Percentiles rank a stretch among this genome's conserved stretches.
These are phyloP conservation scores for Alcedo atthis DNA, from an alignment of 2,797 vertebrate species.

Conservation along the genomic window DNA sequence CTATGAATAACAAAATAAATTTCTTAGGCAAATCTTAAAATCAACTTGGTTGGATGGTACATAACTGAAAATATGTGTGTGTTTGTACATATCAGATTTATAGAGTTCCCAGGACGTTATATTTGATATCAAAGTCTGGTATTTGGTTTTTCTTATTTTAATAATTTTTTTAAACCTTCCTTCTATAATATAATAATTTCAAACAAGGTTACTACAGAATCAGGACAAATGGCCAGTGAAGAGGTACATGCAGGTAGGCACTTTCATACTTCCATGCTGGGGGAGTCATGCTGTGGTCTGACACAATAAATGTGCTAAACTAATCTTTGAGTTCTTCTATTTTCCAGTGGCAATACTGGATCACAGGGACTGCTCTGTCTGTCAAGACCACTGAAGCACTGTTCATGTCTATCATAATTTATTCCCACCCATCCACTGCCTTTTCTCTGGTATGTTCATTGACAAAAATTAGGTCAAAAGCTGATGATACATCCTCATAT, in stretches of 20 bases:
- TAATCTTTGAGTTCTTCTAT: background rate
- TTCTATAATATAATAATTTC: background rate
- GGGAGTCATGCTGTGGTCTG: background rate
- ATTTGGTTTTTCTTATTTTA: background rate
- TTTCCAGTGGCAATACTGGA: background rate
- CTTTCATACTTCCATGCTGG: background rate
- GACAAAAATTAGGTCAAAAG: background rate
- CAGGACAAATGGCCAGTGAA: background rate
- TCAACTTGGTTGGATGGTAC: background rate
- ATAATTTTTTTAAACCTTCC: background rate
- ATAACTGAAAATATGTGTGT: background rate
- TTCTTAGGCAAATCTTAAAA: background rate
- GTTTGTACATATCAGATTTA: background rate
- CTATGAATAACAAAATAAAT: background rate
- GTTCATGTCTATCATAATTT: background rate
- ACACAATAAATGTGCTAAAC: background rate
- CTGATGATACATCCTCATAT: background rate
- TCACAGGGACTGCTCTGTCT: background rate
- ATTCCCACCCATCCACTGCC: accelerated
- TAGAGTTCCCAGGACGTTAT: background rate
- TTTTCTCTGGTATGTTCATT: background rate
- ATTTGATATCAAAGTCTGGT: background rate
- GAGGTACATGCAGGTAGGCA: accelerated
- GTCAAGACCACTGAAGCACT: background rate
- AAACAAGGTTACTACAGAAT: background rate